Evolutionary conservation across 2,888 invertebrate genomes (phyloP), one percentile per base, ranked within the genome.

Genomic region (Aphodius sticticus): DNA sequence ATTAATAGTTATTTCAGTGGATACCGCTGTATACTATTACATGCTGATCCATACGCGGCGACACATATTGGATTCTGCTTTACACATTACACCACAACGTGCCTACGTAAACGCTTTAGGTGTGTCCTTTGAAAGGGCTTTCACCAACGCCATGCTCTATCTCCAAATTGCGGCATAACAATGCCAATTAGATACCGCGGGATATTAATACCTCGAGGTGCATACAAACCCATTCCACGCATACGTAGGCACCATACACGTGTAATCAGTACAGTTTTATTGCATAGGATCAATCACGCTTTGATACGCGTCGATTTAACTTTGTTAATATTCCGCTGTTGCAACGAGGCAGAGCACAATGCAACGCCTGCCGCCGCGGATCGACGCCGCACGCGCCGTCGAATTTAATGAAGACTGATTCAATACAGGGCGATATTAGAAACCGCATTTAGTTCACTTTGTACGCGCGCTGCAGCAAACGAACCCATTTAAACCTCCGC

Each of bases 361-460:
- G 26, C 26, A 26, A 26, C 26, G 26, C 53, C 2, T 53, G 26
- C 26, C 53, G 53, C 53, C 53, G 53, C 53, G 53, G 7, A 7
- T 7, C 53, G 53, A 5, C 53, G 53, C 53, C 2, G 26, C 26
- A 26, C 26, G 7, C 53, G 53, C 53, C 53, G 53, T 53, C 53
- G 53, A 7, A 1, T 53, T 53, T 53, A 53, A 53, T 53, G 53
- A 53, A 53, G 53, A 53, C 53, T 12, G 53, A 53, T 53, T 53
- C 53, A 53, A 53, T 53, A 53, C 53, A 53, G 53, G 53, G 53
- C 53, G 53, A 53, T 53, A 53, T 53, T 53, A 53, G 53, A 53
- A 53, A 53, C 53, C 53, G 53, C 53, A 53, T 53, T 53, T 53
- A 53, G 53, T 53, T 53, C 53, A 53, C 12, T 53, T 53, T 53